These are phyloP conservation scores for Ceyx cyanopectus DNA, from an alignment of 2,113 vertebrate genomes.

Conservation along the genomic window DNA sequence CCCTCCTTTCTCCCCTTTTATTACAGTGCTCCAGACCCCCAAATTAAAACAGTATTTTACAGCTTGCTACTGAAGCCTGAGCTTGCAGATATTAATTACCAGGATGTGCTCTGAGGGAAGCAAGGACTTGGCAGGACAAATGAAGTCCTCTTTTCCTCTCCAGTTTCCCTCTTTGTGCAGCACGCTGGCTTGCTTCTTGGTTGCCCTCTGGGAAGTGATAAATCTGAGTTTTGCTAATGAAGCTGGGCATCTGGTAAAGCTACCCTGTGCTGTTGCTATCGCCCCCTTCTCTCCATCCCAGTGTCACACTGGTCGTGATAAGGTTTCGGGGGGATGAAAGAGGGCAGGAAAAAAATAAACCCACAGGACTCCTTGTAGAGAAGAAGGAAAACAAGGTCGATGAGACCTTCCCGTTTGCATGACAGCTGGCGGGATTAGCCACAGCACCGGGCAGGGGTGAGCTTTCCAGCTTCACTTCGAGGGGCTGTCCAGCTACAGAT, in stretches of 20 bases:
- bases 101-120: background rate
- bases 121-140: slow-evolving; percentile 6
- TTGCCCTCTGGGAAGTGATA: slow-evolving; percentile 39
- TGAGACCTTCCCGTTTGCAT: background rate
- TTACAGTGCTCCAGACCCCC: background rate
- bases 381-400: slow-evolving; percentile 2
- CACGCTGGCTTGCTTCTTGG: background rate
- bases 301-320: background rate
- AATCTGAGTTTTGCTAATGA: slow-evolving; percentile 7
- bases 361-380: background rate
- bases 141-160: background rate
- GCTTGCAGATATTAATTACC: background rate
- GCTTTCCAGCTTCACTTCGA: background rate
- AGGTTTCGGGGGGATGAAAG: background rate
- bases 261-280: background rate
- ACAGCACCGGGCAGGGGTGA: background rate
- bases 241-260: background rate
- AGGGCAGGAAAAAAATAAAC: background rate
- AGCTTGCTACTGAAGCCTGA: slow-evolving; percentile 6
- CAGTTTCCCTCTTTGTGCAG: background rate
- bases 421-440: slow-evolving; percentile 18
- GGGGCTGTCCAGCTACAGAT: slow-evolving; percentile 28
- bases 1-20: background rate
- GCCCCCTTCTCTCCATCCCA: background rate
- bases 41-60: slow-evolving; percentile 23